Evolutionary conservation across 2,888 invertebrate species (phyloP), one percentile per base, ranked within the genome.

Genomic region (Sylvicola cinctus): DNA sequence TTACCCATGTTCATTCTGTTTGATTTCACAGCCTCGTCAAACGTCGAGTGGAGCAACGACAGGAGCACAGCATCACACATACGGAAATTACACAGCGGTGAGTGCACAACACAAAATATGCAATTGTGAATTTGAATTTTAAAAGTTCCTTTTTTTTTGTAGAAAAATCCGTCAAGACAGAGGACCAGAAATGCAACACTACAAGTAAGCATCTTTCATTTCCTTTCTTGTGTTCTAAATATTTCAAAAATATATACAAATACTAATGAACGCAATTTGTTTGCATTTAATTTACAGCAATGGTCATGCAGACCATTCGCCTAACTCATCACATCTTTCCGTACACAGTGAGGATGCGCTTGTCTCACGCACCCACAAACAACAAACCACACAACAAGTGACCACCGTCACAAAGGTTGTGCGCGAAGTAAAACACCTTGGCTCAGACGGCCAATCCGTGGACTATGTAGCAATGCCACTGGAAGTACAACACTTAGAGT

Each of bases 371-470:
- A 66, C 68, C 38, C 70, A 70, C 48, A 72, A 72, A 49, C 70
- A 73, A 49, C 72, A 72, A 49, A 70, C 69, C 36, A 70, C 70
- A 32, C 73, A 74, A 51, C 60, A 74, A 66, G 72, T 74, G 48
- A 74, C 74, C 38, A 73, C 73, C 23, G 70, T 74, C 40, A 74
- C 73, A 36, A 74, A 74, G 56, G 70, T 74, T 31, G 70, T 73
- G 30, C 64, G 70, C 40, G 73, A 73, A 51, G 68, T 70, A 32
- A 61, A 62, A 42, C 67, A 66, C 43, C 58, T 68, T 47, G 66
- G 65, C 38, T 59, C 62, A 36, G 62, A 61, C 58, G 62, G 45
- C 38, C 61, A 59, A 40, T 55, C 59, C 33, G 60, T 62, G 31
- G 65, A 66, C 44, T 65, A 65, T 51, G 60, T 62, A 38, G 55